phyloP scores from a whole-genome alignment of 1,140 invertebrate genomes.

The Diorhabda sublineata region DNA sequence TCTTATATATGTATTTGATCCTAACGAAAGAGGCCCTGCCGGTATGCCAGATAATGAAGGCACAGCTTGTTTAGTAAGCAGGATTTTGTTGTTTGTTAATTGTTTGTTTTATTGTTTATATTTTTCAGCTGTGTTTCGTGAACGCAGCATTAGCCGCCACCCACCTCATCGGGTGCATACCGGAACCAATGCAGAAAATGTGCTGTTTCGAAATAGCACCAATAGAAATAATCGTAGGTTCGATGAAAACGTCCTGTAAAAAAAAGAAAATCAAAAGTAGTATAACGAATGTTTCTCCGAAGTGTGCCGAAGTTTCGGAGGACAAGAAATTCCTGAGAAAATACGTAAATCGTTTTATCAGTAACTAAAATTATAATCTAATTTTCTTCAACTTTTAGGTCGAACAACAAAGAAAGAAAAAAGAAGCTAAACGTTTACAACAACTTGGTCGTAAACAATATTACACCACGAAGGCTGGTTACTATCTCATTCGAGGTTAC shows the following conservation, averaged over 20 bases:
- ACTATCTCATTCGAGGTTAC: constrained; percentile 36
- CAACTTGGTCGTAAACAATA: constrained; percentile 32
- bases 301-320: constrained; percentile 11
- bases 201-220: constrained; percentile 37
- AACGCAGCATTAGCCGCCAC: too few species aligned
- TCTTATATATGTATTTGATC: constrained; percentile 52
- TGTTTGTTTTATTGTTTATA: too few species aligned
- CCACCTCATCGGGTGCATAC: constrained; percentile 37
- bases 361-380: neutral
- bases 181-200: constrained; percentile 23
- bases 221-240: constrained; percentile 41
- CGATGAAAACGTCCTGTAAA: constrained; percentile 24
- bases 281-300: constrained; percentile 23
- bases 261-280: constrained; percentile 20
- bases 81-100: constrained; percentile 1
- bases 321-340: constrained; percentile 30
- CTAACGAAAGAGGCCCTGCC: constrained; percentile 50
- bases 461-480: constrained; percentile 27
- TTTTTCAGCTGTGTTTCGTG: too few species aligned
- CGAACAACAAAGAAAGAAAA: constrained; percentile 24
- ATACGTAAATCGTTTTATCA: constrained; percentile 26
- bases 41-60: constrained; percentile 42
- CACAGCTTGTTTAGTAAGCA: constrained; percentile 35
- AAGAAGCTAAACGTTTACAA: constrained; percentile 24
- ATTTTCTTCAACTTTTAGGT: constrained; percentile 23